Evolutionary conservation across 2,797 vertebrate genomes (phyloP).

Genomic region (Coccyzus lansbergi): DNA sequence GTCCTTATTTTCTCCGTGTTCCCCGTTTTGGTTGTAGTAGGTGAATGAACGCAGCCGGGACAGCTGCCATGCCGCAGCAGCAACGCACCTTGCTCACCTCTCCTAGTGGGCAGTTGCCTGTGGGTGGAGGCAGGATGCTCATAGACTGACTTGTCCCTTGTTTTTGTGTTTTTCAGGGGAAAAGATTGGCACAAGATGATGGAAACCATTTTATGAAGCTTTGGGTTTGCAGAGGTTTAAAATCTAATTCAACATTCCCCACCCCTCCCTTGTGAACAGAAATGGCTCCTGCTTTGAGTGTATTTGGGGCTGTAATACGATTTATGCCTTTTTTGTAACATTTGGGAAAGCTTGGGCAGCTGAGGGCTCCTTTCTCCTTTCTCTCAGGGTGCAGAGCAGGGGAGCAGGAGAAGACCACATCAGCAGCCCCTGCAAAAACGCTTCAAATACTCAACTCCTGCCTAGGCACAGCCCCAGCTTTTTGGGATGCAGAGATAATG

Average conservation of each 20-base stretch:
- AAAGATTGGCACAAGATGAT: background rate
- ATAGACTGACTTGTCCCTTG: background rate
- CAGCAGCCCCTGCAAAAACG: background rate
- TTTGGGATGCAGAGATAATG: fast-evolving
- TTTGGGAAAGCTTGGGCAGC: background rate
- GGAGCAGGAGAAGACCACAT: background rate
- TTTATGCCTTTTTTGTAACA: background rate
- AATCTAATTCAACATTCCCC: background rate
- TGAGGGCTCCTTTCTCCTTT: fast-evolving
- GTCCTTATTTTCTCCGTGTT: background rate
- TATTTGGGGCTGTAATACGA: background rate
- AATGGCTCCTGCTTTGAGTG: background rate
- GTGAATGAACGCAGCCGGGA: background rate
- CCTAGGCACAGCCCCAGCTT: too few species aligned
- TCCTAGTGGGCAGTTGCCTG: fast-evolving
- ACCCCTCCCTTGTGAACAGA: fast-evolving
- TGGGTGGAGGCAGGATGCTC: background rate
- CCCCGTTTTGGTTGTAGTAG: fast-evolving
- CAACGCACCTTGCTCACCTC: fast-evolving
- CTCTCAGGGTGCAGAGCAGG: background rate
- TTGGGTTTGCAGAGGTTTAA: background rate
- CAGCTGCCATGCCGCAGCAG: fast-evolving
- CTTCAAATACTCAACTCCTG: background rate
- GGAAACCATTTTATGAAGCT: fast-evolving
- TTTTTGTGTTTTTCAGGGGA: background rate